These are phyloP conservation scores for Pterocles orientalis DNA, from an alignment of 2,113 vertebrate species.

Conservation along the genomic window DNA sequence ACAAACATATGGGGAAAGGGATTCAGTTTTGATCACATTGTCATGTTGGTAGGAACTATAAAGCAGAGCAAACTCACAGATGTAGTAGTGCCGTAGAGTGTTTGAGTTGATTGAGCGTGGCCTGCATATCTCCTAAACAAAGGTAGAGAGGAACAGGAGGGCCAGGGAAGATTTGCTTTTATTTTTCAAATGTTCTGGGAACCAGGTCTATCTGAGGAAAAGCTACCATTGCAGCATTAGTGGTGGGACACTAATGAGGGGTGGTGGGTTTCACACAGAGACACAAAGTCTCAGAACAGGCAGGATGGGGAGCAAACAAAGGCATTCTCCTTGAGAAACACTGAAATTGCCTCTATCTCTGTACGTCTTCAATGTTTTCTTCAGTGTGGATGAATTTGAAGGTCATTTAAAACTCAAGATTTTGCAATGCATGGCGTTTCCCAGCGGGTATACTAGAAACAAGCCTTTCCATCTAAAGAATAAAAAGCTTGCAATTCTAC, in stretches of 20 bases:
- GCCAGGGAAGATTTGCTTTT: background rate
- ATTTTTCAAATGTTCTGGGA: background rate
- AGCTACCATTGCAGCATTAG: background rate
- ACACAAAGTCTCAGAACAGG: background rate
- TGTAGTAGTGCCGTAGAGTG: background rate
- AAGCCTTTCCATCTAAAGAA: background rate
- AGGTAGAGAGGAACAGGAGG: background rate
- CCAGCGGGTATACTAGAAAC: background rate
- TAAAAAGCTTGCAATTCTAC: background rate
- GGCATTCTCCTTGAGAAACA: background rate
- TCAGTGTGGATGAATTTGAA: background rate
- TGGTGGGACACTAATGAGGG: background rate
- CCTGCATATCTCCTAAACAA: background rate
- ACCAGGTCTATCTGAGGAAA: background rate
- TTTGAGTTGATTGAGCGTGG: background rate
- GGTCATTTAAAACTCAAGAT: background rate
- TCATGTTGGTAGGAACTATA: background rate
- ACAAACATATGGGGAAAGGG: background rate
- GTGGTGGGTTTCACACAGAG: background rate
- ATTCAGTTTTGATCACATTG: background rate
- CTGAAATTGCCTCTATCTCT: background rate
- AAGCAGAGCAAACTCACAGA: background rate
- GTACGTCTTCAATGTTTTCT: background rate
- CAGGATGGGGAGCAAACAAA: background rate
- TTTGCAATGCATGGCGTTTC: background rate